Evolutionary conservation across 2,888 invertebrate species (phyloP).

Genomic region (Noctua fimbriata): DNA sequence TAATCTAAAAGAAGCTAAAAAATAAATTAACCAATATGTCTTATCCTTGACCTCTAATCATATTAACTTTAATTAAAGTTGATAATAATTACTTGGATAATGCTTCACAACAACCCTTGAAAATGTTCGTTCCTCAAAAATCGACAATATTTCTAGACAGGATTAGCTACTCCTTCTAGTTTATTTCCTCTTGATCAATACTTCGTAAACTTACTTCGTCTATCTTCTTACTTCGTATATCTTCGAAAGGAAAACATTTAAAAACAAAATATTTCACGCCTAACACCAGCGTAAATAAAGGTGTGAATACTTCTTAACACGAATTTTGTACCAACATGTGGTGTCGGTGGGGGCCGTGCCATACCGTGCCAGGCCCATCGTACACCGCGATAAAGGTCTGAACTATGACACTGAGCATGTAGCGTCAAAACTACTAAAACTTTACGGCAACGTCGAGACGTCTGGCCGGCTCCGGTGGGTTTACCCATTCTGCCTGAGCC

Average conservation of each 20-base stretch:
- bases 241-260: neutral
- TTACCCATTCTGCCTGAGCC: conserved; percentile 63
- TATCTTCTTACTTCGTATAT: too few species aligned
- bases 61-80: neutral
- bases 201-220: too few species aligned
- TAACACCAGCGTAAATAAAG: conserved; percentile 33
- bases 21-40: conserved; percentile 18
- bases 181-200: too few species aligned
- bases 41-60: conserved; percentile 13
- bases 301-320: conserved; percentile 81
- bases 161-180: neutral
- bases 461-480: conserved; percentile 70
- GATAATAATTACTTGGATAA: neutral
- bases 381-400: conserved; percentile 82
- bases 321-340: conserved; percentile 82
- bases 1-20: conserved; percentile 1
- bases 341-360: conserved; percentile 86
- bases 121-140: neutral
- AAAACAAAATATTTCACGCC: neutral
- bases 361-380: conserved; percentile 86
- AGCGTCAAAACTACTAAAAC: conserved; percentile 88
- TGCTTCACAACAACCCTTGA: neutral
- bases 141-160: neutral
- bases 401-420: conserved; percentile 86
- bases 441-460: conserved; percentile 78